Evolutionary conservation across 1,140 invertebrate species (phyloP).

Genomic region (Drosophila carrolli): DNA sequence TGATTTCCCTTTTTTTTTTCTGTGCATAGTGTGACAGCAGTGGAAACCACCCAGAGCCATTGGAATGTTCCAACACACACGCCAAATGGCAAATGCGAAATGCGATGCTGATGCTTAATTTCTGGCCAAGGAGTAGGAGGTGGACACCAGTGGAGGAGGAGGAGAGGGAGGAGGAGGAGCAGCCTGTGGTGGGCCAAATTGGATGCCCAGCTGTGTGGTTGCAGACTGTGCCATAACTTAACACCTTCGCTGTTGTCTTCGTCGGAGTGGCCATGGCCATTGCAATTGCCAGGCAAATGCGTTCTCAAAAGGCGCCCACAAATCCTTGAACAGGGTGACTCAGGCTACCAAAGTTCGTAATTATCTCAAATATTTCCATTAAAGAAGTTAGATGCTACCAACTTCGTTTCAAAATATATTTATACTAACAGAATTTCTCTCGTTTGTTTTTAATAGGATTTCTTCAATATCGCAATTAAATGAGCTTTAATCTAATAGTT

Average conservation of each 20-base stretch:
- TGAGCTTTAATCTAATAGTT: too few species aligned
- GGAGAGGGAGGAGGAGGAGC: conserved; percentile 13
- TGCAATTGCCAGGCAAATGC: conserved; percentile 47
- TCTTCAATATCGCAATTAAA: too few species aligned
- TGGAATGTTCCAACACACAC: conserved; percentile 53
- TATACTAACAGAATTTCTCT: too few species aligned
- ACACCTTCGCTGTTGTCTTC: conserved; percentile 74
- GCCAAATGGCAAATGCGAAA: conserved; percentile 62
- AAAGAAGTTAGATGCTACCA: too few species aligned
- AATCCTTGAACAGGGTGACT: conserved; percentile 32
- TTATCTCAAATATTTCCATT: too few species aligned
- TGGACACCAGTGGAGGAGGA: conserved; percentile 16
- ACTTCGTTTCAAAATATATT: too few species aligned
- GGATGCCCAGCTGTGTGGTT: conserved; percentile 76
- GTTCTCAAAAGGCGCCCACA: conserved; percentile 30
- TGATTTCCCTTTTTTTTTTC: not conserved
- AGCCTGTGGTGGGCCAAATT: conserved; percentile 65
- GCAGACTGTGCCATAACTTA: conserved; percentile 79
- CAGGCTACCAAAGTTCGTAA: not conserved
- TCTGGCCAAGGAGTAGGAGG: conserved; percentile 37
- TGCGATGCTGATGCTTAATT: conserved; percentile 78
- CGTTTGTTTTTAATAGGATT: too few species aligned
- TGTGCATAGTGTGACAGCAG: conserved; percentile 29
- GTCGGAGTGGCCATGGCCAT: conserved; percentile 39
- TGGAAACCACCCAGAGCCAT: conserved; percentile 60